Conservation (phyloP, 2,113 vertebrate species). For the Sminthopsis crassicaudata region DNA sequence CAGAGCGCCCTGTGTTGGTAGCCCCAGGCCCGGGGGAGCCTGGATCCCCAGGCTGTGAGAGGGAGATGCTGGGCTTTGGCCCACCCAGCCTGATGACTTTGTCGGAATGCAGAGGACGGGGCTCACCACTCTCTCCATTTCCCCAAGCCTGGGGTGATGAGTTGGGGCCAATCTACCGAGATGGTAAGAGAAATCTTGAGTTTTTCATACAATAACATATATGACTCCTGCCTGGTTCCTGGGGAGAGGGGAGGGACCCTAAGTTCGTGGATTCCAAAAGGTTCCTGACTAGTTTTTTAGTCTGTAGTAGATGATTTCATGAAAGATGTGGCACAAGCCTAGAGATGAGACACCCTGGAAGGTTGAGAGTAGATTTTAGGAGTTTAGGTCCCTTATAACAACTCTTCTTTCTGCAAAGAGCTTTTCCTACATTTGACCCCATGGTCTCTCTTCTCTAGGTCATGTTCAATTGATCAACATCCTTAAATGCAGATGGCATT, state of each 20-base stretch:
- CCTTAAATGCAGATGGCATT: neutral
- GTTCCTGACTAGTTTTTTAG: neutral
- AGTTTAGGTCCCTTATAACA: neutral
- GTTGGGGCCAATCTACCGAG: slow-evolving; percentile 82
- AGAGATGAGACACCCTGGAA: neutral
- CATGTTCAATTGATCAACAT: neutral
- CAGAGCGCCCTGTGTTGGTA: slow-evolving; percentile 86
- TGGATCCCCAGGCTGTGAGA: slow-evolving; percentile 60
- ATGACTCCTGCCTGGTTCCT: neutral
- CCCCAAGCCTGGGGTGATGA: slow-evolving; percentile 82
- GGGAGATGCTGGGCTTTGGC: slow-evolving; percentile 65
- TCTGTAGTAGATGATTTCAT: neutral
- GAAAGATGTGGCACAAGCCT: neutral
- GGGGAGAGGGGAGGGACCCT: neutral
- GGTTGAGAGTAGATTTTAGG: neutral
- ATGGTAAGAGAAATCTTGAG: slow-evolving; percentile 79
- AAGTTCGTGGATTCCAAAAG: neutral
- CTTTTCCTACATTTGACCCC: neutral
- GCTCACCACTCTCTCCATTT: slow-evolving; percentile 80
- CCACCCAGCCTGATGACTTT: slow-evolving; percentile 68
- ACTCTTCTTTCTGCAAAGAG: neutral
- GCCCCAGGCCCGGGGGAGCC: slow-evolving; percentile 79
- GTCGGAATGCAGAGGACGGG: slow-evolving; percentile 79
- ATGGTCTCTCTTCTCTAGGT: neutral
- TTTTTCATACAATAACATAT: neutral